Conservation (phyloP, 2,113 vertebrate genomes). For the Monarcha castaneiventris region DNA sequence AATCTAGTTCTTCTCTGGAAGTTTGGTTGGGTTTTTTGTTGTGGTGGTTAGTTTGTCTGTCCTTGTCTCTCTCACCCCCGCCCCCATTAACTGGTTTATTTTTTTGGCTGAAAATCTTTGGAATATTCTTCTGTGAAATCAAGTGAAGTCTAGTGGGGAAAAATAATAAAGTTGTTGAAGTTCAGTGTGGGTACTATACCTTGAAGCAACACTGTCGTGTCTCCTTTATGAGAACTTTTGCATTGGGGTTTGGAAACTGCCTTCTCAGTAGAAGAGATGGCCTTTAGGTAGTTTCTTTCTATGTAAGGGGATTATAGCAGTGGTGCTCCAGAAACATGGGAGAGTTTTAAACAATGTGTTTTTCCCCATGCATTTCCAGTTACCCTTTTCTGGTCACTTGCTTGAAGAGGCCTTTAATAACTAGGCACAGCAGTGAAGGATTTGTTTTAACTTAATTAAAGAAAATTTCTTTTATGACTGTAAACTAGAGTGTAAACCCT, state of each 20-base stretch:
- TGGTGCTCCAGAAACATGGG: background rate
- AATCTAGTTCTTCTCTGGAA: background rate
- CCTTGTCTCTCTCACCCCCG: rapidly evolving
- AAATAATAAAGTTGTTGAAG: background rate
- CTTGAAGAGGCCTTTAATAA: background rate
- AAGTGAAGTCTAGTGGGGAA: background rate
- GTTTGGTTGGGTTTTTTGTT: background rate
- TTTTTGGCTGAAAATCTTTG: background rate
- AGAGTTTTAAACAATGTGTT: background rate
- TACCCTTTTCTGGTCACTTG: background rate
- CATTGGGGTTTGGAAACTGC: background rate
- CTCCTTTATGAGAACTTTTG: background rate
- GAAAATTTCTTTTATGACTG: background rate
- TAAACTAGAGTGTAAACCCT: background rate
- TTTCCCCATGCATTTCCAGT: rapidly evolving
- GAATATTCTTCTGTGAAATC: background rate
- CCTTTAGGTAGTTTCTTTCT: background rate
- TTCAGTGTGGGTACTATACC: background rate
- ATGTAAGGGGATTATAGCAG: background rate
- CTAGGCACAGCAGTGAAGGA: background rate
- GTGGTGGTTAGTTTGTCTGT: background rate
- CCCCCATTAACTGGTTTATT: background rate
- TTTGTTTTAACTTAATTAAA: background rate
- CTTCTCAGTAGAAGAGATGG: background rate
- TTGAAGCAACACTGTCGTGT: background rate